Evolutionary conservation across 2,113 vertebrate species (phyloP).

Genomic region (Microtus oregoni): DNA sequence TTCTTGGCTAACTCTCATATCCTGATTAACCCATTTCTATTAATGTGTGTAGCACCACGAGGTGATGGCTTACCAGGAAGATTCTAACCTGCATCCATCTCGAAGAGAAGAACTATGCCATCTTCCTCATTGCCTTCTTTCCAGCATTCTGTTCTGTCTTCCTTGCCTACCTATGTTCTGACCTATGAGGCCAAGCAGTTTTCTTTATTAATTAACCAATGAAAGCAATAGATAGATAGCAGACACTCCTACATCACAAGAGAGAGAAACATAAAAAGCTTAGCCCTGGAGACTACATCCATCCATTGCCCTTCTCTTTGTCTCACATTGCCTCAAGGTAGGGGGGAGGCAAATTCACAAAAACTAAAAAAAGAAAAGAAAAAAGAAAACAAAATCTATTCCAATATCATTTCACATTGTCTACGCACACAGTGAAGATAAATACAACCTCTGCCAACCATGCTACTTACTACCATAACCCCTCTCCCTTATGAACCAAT

Average conservation of each 20-base stretch:
- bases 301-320: background rate
- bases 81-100: too few relatives aligned
- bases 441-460: background rate
- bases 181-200: too few relatives aligned
- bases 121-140: too few relatives aligned
- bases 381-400: background rate
- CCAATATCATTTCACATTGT: constrained; percentile 44
- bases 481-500: background rate
- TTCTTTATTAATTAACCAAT: too few relatives aligned
- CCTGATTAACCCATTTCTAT: too few relatives aligned
- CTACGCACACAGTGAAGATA: constrained; percentile 8
- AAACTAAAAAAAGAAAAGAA: background rate
- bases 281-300: background rate
- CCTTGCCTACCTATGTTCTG: too few relatives aligned
- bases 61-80: too few relatives aligned
- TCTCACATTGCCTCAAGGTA: background rate
- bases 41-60: too few relatives aligned
- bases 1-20: too few relatives aligned
- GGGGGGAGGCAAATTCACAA: background rate
- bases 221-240: too few relatives aligned
- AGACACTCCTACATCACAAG: background rate
- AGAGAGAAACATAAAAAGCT: background rate
- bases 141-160: too few relatives aligned
- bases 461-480: background rate
- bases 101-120: too few relatives aligned